phyloP scores from a whole-genome alignment of 2,113 vertebrate species.

The Verasper variegatus region DNA sequence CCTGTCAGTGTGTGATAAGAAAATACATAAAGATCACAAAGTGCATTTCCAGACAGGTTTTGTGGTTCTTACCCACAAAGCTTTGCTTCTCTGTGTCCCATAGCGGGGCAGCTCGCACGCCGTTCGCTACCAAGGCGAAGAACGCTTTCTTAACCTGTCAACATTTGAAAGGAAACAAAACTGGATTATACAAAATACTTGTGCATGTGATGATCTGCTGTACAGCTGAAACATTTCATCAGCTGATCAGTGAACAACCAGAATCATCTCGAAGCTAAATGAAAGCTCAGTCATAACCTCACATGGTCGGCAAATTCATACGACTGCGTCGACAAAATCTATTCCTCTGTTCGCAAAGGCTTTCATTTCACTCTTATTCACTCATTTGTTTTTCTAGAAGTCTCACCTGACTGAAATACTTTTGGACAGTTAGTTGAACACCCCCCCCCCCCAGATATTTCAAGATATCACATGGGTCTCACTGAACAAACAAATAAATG shows the following conservation, averaged over 20 bases:
- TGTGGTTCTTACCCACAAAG: constrained; percentile 92
- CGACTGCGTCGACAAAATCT: too few species aligned
- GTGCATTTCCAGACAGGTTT: not conserved
- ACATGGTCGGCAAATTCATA: too few species aligned
- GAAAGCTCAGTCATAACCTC: too few species aligned
- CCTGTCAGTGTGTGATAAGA: not conserved
- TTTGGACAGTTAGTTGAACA: too few species aligned
- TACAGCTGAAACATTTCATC: too few species aligned
- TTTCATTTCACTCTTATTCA: too few species aligned
- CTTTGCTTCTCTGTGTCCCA: constrained; percentile 99
- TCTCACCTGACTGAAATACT: too few species aligned
- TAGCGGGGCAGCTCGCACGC: constrained; percentile 95
- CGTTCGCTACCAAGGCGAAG: constrained; percentile 97
- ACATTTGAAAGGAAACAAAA: constrained; percentile 10
- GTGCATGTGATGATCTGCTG: not conserved
- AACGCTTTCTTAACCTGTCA: constrained; percentile 97
- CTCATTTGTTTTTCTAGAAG: too few species aligned
- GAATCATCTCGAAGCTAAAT: too few species aligned
- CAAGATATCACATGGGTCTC: not conserved
- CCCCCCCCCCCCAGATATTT: not conserved
- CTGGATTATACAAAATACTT: not conserved
- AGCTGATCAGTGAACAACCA: too few species aligned
- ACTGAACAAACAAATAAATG: not conserved
- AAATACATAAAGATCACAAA: not conserved
- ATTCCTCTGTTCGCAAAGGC: too few species aligned